Percentiles rank a stretch among this genome's conserved stretches.
These are phyloP conservation scores for Lepus americanus DNA, from an alignment of 2,113 vertebrate genomes.

Conservation along the genomic window DNA sequence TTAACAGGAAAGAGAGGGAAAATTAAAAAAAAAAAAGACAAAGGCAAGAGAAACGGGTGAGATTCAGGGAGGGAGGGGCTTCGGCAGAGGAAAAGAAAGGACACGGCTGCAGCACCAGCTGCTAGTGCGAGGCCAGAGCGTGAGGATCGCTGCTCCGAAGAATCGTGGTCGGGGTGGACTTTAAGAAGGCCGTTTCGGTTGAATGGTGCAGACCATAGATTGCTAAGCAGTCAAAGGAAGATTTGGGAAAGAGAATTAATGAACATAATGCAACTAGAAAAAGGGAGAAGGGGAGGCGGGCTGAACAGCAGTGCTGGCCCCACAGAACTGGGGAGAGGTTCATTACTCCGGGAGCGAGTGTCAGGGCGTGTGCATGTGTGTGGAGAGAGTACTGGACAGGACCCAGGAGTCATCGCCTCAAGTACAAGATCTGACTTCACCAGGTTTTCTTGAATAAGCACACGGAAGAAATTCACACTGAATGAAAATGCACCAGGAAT, in stretches of 20 bases:
- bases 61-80: accelerated
- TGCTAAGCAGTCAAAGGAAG: neutral
- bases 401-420: neutral
- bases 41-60: neutral
- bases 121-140: neutral
- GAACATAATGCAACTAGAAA: neutral
- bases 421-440: neutral
- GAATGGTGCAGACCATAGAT: neutral
- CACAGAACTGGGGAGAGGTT: neutral
- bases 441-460: neutral
- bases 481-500: neutral
- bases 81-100: accelerated
- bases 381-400: neutral
- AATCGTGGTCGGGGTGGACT: neutral
- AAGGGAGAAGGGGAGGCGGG: neutral
- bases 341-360: no score
- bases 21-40: neutral
- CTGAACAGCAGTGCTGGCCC: neutral
- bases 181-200: neutral
- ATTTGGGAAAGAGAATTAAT: neutral
- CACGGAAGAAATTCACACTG: neutral
- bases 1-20: neutral
- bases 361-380: neutral
- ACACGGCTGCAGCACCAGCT: accelerated
- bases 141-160: accelerated